A percentile compares a stretch with the other conserved stretches of the same genome.
Evolutionary conservation across 2,797 vertebrate species (phyloP).

Genomic region (Picus viridis): DNA sequence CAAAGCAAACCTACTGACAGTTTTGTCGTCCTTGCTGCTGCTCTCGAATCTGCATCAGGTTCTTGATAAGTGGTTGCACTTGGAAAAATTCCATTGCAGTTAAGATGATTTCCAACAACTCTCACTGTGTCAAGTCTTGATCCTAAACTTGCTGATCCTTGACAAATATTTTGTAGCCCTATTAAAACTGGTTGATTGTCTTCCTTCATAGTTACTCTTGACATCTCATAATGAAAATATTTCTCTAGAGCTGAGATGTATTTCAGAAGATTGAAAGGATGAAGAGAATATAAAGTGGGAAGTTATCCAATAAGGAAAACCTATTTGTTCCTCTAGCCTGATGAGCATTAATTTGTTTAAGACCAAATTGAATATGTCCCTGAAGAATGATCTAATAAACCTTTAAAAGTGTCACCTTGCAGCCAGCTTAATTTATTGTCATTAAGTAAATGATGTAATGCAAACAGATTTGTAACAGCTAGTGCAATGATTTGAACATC

Average conservation of each 20-base stretch:
- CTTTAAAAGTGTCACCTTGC: constrained; percentile 23
- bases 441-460: neutral
- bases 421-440: constrained; percentile 11
- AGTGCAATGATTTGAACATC: neutral
- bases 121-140: neutral
- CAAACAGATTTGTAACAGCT: neutral
- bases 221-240: neutral
- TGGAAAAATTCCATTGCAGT: neutral
- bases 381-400: neutral
- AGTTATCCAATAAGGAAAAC: neutral
- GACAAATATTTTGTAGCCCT: neutral
- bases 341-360: constrained; percentile 30
- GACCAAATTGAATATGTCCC: neutral
- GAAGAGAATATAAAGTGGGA: neutral
- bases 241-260: neutral
- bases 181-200: neutral
- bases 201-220: neutral
- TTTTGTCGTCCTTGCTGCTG: neutral
- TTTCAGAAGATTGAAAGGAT: neutral
- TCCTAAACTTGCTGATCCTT: neutral
- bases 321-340: neutral
- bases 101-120: neutral
- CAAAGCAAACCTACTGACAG: neutral
- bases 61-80: neutral
- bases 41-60: neutral